These are phyloP conservation scores for Drosophila eugracilis DNA, from an alignment of 1,140 invertebrate genomes.

Conservation along the genomic window DNA sequence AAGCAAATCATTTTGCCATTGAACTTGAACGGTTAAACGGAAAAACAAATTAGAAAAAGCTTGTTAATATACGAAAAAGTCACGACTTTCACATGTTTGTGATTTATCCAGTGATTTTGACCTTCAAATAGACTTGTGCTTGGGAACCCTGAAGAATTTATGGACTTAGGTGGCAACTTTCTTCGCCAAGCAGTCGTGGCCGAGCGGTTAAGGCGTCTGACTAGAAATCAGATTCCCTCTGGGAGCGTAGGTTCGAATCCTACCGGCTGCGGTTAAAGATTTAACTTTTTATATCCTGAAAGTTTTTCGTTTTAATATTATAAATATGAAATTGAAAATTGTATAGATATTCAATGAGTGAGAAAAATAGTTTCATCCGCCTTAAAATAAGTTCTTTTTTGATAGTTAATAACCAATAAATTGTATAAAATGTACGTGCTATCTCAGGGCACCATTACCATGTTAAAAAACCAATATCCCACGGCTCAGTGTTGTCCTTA, in stretches of 20 bases:
- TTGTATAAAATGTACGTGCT: too few species aligned
- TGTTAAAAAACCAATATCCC: neutral
- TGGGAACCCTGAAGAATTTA: neutral
- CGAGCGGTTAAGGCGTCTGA: slow-evolving; percentile 94
- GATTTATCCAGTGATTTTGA: neutral
- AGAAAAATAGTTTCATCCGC: too few species aligned
- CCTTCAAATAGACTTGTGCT: neutral
- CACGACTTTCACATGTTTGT: neutral
- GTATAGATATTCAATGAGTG: neutral
- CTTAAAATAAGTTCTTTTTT: too few species aligned
- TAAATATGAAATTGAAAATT: too few species aligned
- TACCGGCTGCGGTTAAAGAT: slow-evolving; percentile 92
- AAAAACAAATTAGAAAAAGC: too few species aligned
- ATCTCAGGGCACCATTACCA: too few species aligned
- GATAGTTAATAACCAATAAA: too few species aligned
- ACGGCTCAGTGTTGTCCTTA: neutral
- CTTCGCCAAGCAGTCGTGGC: slow-evolving; percentile 88
- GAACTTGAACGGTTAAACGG: neutral
- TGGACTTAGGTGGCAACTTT: neutral
- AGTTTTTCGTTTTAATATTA: too few species aligned
- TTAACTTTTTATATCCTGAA: too few species aligned
- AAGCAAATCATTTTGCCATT: neutral
- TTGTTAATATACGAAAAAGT: neutral
- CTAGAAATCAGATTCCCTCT: slow-evolving; percentile 94
- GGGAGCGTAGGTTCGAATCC: slow-evolving; percentile 94